phyloP scores from a whole-genome alignment of 2,797 vertebrate genomes.

The Sebastolobus alascanus region DNA sequence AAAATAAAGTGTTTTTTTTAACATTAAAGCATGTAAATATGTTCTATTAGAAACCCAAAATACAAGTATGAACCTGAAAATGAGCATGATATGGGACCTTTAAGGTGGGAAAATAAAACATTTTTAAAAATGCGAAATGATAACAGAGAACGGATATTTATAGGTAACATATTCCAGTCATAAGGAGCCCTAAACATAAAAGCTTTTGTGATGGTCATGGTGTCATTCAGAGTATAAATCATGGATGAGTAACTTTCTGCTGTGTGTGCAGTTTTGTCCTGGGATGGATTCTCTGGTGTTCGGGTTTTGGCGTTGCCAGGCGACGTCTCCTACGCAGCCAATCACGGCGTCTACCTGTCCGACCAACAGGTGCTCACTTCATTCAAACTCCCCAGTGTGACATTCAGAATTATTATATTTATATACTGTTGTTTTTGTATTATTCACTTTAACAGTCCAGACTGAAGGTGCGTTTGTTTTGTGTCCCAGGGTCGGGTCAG shows the following conservation, averaged over 20 bases:
- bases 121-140: no score
- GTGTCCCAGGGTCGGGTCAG: slow-evolving; percentile 84
- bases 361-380: slow-evolving; percentile 85
- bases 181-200: no score
- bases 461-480: slow-evolving; percentile 38
- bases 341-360: slow-evolving; percentile 91
- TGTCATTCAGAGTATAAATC: neutral
- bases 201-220: no score
- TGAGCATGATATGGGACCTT: no score
- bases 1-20: no score
- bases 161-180: no score
- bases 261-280: slow-evolving; percentile 71
- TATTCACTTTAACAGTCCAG: neutral
- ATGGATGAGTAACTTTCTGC: neutral
- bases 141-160: no score
- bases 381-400: neutral
- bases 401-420: no score
- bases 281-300: slow-evolving; percentile 90
- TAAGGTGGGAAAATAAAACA: no score
- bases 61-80: no score
- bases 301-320: slow-evolving; percentile 90
- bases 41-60: no score
- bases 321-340: slow-evolving; percentile 86
- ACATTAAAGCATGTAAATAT: no score
- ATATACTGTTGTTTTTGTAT: neutral